Percentiles rank a stretch among this genome's conserved stretches.
phyloP scores from a whole-genome alignment of 2,797 vertebrate species.

The Pangasius larnaudii region DNA sequence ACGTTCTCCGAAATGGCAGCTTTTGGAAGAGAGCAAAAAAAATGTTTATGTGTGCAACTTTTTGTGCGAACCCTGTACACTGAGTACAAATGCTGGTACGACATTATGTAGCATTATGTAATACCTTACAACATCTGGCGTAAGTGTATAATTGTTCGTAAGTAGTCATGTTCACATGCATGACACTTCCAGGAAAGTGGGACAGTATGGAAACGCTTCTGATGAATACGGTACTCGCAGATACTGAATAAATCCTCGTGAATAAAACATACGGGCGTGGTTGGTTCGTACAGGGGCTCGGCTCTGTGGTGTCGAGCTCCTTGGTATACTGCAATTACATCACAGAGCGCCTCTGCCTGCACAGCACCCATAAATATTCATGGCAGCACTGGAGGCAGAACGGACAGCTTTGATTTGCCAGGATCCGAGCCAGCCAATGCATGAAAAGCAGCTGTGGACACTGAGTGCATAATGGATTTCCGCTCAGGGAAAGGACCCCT shows the following conservation, averaged over 20 bases:
- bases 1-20: neutral
- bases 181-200: neutral
- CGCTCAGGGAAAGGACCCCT: conserved; percentile 63
- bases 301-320: conserved; percentile 66
- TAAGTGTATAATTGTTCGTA: neutral
- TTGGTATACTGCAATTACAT: conserved; percentile 73
- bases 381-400: conserved; percentile 68
- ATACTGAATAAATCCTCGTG: neutral
- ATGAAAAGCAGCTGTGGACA: conserved; percentile 73
- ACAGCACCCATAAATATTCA: conserved; percentile 76
- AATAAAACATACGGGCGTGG: conserved; percentile 58
- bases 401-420: conserved; percentile 72
- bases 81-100: neutral
- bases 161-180: neutral
- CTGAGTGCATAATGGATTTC: conserved; percentile 71
- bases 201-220: neutral
- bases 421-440: conserved; percentile 72
- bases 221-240: neutral
- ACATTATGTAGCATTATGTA: neutral
- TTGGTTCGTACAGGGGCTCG: conserved; percentile 51
- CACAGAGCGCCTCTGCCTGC: conserved; percentile 66
- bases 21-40: neutral
- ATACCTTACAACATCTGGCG: neutral
- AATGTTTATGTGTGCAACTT: neutral
- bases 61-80: neutral